These are phyloP conservation scores for Gnathochromis pfefferi DNA, from an alignment of 2,113 vertebrate species.

Conservation along the genomic window DNA sequence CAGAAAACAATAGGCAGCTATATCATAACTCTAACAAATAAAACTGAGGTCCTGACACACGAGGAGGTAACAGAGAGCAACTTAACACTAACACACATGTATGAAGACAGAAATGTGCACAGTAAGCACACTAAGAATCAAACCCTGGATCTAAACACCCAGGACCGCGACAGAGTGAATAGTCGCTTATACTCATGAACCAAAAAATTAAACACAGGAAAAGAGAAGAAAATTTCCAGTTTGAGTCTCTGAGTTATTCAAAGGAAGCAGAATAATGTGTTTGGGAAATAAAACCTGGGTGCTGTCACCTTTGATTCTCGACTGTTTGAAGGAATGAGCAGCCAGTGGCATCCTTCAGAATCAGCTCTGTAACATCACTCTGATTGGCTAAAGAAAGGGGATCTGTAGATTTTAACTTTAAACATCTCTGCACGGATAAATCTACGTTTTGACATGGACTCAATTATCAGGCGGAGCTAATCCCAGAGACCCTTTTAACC, in stretches of 20 bases:
- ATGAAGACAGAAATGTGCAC: not conserved
- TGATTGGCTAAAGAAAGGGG: conserved; percentile 17
- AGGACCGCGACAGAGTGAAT: not conserved
- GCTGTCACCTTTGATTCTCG: not conserved
- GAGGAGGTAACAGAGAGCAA: not conserved
- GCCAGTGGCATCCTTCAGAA: not conserved
- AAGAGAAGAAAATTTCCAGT: not conserved
- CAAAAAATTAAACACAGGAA: not conserved
- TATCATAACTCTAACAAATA: not conserved
- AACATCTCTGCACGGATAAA: conserved; percentile 43
- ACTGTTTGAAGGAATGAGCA: not conserved
- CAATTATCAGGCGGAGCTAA: conserved; percentile 53
- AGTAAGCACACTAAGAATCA: not conserved
- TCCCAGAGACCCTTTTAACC: conserved; percentile 57
- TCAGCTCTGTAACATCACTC: not conserved
- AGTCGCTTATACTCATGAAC: not conserved
- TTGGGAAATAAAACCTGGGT: not conserved
- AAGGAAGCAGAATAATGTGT: not conserved
- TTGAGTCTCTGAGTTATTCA: not conserved
- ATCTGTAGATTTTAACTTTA: conserved; percentile 34
- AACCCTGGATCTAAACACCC: not conserved
- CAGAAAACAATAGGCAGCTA: not conserved
- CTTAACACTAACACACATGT: not conserved
- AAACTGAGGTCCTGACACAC: not conserved
- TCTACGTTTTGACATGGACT: conserved; percentile 51